phyloP scores from a whole-genome alignment of 2,797 vertebrate species.

The Gymnothorax javanicus region DNA sequence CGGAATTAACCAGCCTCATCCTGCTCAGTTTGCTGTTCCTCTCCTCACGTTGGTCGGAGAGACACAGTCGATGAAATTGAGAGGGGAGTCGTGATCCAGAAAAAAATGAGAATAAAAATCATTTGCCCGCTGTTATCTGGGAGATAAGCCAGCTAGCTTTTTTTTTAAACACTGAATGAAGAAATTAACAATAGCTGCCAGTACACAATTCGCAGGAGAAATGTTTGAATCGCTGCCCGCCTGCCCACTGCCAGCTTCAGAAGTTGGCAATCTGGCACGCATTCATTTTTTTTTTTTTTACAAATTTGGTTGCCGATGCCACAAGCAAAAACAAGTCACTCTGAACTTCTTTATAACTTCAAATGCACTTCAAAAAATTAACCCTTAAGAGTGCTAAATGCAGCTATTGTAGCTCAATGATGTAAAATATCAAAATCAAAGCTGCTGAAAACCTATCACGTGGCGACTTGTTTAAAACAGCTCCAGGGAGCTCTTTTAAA shows the following conservation, averaged over 20 bases:
- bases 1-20: neutral
- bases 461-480: too few relatives aligned
- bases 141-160: conserved; percentile 4
- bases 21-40: neutral
- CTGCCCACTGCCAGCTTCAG: neutral
- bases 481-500: too few relatives aligned
- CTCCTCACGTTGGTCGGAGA: neutral
- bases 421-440: too few relatives aligned
- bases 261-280: neutral
- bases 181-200: conserved; percentile 12
- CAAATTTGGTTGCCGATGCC: neutral
- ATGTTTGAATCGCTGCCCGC: neutral
- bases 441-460: too few relatives aligned
- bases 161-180: neutral
- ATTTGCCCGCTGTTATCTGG: neutral
- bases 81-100: neutral
- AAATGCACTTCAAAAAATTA: neutral
- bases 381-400: too few relatives aligned
- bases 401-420: too few relatives aligned
- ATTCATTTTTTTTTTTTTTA: neutral
- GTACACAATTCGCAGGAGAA: neutral
- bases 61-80: neutral
- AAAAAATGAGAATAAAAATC: neutral
- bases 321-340: neutral
- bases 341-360: neutral